These are phyloP conservation scores for Ailuropoda melanoleuca DNA, from an alignment of 2,113 vertebrate species.

Conservation along the genomic window DNA sequence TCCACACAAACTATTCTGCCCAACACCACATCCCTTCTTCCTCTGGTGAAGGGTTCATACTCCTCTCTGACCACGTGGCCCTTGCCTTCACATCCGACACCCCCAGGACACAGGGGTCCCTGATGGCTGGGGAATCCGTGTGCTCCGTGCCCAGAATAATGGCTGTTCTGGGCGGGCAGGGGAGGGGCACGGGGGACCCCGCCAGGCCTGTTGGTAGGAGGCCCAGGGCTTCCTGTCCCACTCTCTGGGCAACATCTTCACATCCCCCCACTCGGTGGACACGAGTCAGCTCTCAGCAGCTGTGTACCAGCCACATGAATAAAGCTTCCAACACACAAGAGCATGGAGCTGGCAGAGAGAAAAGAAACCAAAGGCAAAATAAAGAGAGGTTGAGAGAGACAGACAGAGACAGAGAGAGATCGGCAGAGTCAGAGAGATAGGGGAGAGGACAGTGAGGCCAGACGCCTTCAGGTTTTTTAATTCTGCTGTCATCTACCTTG, in stretches of 20 bases:
- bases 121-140: accelerated
- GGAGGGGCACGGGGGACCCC: accelerated
- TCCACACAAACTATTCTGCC: background rate
- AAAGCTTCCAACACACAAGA: background rate
- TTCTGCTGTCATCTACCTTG: background rate
- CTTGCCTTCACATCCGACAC: background rate
- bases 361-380: background rate
- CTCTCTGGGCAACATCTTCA: background rate
- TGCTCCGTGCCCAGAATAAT: background rate
- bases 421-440: background rate
- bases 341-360: background rate
- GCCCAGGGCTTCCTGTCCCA: too few species aligned
- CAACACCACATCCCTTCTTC: background rate
- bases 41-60: background rate
- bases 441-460: too few species aligned
- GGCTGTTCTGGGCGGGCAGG: background rate
- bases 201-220: background rate
- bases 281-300: accelerated
- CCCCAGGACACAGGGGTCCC: too few species aligned
- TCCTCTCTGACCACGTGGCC: too few species aligned
- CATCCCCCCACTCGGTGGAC: accelerated
- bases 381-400: background rate
- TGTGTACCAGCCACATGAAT: background rate
- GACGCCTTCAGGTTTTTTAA: accelerated
- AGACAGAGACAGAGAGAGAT: too few species aligned